These are phyloP conservation scores for Pheosia gnoma DNA, from an alignment of 2,888 invertebrate genomes.

Conservation along the genomic window DNA sequence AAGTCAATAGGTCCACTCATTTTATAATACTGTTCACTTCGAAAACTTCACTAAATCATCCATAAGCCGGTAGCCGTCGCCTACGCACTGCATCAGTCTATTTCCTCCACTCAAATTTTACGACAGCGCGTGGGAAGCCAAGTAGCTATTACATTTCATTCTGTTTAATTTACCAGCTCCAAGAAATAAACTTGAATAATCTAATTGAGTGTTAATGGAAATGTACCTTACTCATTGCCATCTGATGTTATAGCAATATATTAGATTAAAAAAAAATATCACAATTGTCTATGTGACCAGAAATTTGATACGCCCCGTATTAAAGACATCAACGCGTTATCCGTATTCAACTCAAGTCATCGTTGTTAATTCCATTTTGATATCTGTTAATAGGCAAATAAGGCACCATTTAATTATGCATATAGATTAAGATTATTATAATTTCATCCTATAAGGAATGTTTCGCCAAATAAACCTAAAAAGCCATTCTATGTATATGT, in stretches of 20 bases:
- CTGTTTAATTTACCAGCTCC: conserved; percentile 4
- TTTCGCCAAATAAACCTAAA: conserved; percentile 8
- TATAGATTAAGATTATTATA: conserved; percentile 7
- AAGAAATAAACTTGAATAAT: conserved; percentile 10
- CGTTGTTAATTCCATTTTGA: background rate
- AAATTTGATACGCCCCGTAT: conserved; percentile 47
- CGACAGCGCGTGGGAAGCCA: conserved; percentile 1
- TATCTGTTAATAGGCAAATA: background rate
- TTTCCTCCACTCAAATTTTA: conserved; percentile 6
- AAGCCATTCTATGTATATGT: conserved; percentile 27
- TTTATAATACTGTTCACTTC: background rate
- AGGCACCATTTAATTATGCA: conserved; percentile 3
- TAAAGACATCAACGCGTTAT: conserved; percentile 69
- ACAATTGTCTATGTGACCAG: conserved; percentile 33
- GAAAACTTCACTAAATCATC: conserved; percentile 1
- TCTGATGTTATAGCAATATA: background rate
- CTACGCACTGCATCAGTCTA: conserved; percentile 2
- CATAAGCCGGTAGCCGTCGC: conserved; percentile 1
- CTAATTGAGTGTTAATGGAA: conserved; percentile 12
- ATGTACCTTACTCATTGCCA: background rate
- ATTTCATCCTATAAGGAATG: background rate
- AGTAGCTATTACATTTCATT: background rate
- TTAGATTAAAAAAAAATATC: background rate
- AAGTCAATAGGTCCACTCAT: background rate
- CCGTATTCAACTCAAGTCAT: background rate